Evolutionary conservation across 35 echinoderm and acorn worm species (phyloP), one percentile per base, ranked within the genome.

Genomic region (Amphiura filiformis): DNA sequence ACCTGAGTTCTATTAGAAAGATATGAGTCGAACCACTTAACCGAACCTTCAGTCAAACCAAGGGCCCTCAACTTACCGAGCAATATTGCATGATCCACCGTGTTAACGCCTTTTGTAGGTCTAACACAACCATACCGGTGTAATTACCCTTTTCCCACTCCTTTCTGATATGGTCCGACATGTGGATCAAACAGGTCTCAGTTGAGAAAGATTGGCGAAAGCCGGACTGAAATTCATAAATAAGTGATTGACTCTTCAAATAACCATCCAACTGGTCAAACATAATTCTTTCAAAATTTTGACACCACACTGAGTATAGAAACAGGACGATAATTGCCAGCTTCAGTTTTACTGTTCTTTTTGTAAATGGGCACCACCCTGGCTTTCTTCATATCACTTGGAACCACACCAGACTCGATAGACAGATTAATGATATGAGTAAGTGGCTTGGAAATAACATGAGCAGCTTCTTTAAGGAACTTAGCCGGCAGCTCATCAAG

Each of bases 21-120:
- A n/a, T n/a, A n/a, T n/a, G n/a, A n/a, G n/a, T n/a, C n/a, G n/a
- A n/a, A n/a, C n/a, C n/a, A n/a, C n/a, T n/a, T n/a, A n/a, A n/a
- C n/a, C n/a, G n/a, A n/a, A n/a, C n/a, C n/a, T n/a, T n/a, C n/a
- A n/a, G n/a, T n/a, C n/a, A 52, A 14, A 84, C 38, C 82, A 38
- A 84, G 35, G 30, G 31, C 40, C 34, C 4, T 30, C 0, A 57
- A 56, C 57, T 84, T 84, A 18, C 34, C 35, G 5, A 76, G 9
- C 23, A 76, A 49, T 47, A 84, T 84, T 28, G 32, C 82, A 56
- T 84, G 82, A 47, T 84, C 82, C 28, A 84, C 82, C 20, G 41
- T 84, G 57, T 84, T 32, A 57, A 84, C 13, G 82, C 39, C 40
- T 84, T 84, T 42, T 56, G 82, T 17, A 84, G 34, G n/a, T n/a